Evolutionary conservation across 92 coral and sea anemone species (phyloP).

Genomic region (Palythoa heliodiscus): DNA sequence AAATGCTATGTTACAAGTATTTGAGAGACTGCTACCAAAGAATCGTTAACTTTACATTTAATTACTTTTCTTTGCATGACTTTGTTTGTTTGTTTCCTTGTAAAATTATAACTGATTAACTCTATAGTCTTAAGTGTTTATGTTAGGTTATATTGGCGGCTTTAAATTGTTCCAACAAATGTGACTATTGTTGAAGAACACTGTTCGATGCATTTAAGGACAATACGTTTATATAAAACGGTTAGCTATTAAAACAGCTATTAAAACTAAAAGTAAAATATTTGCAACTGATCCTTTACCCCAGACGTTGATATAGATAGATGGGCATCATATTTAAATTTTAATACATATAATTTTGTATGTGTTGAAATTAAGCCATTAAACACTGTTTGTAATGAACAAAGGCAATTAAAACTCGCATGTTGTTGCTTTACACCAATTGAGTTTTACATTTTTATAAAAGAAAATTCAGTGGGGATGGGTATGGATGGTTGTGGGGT

Average conservation of each 20-base stretch:
- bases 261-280: neutral
- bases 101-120: neutral
- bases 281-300: neutral
- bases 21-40: slow-evolving; percentile 5
- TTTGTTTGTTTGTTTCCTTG: neutral
- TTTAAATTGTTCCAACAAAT: neutral
- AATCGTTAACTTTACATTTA: neutral
- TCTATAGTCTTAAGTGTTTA: neutral
- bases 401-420: neutral
- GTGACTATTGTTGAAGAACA: neutral
- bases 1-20: neutral
- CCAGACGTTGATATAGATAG: neutral
- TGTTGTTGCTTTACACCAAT: neutral
- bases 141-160: neutral
- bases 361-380: neutral
- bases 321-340: neutral
- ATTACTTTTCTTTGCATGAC: neutral
- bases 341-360: neutral
- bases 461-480: neutral
- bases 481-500: slow-evolving; percentile 8
- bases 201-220: neutral
- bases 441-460: neutral
- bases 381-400: neutral
- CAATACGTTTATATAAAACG: neutral
- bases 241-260: too few relatives aligned